Conservation (phyloP, 2,797 vertebrate species). For the Crax fasciolata region DNA sequence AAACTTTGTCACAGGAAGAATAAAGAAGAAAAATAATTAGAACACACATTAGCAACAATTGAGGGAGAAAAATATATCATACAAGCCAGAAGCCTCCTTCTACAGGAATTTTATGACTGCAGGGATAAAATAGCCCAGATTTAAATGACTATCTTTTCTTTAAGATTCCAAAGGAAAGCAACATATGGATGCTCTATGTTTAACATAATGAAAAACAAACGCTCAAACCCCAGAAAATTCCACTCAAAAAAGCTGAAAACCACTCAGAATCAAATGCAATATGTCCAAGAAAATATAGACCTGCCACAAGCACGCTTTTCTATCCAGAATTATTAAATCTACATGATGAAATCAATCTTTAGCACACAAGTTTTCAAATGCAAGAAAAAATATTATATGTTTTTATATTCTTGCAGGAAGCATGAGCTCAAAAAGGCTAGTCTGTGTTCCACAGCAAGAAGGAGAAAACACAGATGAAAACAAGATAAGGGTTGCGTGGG, state of each 20-base stretch:
- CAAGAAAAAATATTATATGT: neutral
- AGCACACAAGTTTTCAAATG: conserved; percentile 4
- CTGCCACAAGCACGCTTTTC: neutral
- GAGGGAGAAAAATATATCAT: conserved; percentile 16
- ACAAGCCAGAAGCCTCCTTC: conserved; percentile 32
- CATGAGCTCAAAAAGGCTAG: neutral
- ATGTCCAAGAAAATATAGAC: conserved; percentile 60
- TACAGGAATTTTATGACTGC: conserved; percentile 45
- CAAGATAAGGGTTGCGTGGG: neutral
- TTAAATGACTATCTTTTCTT: conserved; percentile 74
- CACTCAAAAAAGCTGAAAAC: conserved; percentile 64
- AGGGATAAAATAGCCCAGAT: conserved; percentile 68
- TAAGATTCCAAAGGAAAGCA: conserved; percentile 70
- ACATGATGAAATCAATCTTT: neutral
- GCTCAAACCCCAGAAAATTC: conserved; percentile 63
- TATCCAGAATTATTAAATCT: conserved; percentile 48
- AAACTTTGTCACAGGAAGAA: neutral
- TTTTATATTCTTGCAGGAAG: conserved; percentile 28
- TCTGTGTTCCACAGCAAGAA: neutral
- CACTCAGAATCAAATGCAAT: conserved; percentile 58
- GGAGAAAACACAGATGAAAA: neutral
- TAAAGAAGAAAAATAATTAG: conserved; percentile 20
- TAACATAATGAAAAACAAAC: conserved; percentile 78
- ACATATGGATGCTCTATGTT: conserved; percentile 77
- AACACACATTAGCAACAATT: neutral